Evolutionary conservation across 2,888 invertebrate genomes (phyloP).

Genomic region (Hemicrepidius hirtus): DNA sequence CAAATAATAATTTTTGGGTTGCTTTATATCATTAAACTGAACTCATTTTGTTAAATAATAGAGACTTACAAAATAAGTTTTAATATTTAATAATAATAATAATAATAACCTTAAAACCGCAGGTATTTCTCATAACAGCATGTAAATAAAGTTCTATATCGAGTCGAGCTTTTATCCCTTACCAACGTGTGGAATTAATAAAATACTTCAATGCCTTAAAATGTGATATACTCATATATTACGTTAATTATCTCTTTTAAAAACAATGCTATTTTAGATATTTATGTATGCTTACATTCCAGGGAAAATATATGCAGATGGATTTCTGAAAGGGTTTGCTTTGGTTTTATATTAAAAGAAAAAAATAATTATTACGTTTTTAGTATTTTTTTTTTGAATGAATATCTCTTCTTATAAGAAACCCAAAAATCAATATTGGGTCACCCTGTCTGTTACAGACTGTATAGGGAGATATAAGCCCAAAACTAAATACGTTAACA

Average conservation of each 20-base stretch:
- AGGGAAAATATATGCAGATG: background rate
- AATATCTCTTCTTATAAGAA: no score
- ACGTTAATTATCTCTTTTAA: background rate
- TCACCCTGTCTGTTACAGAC: no score
- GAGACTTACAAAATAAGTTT: conserved; percentile 42
- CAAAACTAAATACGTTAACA: no score
- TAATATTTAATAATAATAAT: conserved; percentile 43
- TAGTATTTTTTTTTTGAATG: no score
- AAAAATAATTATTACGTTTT: no score
- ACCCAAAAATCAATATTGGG: no score
- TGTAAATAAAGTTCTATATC: conserved; percentile 41
- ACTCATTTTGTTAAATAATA: conserved; percentile 22
- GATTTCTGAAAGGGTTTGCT: background rate
- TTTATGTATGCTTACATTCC: conserved; percentile 23
- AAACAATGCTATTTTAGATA: conserved; percentile 26
- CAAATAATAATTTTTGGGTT: background rate
- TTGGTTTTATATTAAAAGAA: no score
- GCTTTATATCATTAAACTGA: conserved; percentile 5
- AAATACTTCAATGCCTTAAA: conserved; percentile 39
- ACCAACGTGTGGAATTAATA: conserved; percentile 49
- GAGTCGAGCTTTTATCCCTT: conserved; percentile 45
- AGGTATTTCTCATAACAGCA: conserved; percentile 51
- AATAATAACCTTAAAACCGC: conserved; percentile 45
- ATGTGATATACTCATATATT: background rate
- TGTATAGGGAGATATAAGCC: no score